Percentiles rank a stretch among this genome's conserved stretches.
These are phyloP conservation scores for Synergus gifuensis DNA, from an alignment of 2,888 invertebrate genomes.

Conservation along the genomic window DNA sequence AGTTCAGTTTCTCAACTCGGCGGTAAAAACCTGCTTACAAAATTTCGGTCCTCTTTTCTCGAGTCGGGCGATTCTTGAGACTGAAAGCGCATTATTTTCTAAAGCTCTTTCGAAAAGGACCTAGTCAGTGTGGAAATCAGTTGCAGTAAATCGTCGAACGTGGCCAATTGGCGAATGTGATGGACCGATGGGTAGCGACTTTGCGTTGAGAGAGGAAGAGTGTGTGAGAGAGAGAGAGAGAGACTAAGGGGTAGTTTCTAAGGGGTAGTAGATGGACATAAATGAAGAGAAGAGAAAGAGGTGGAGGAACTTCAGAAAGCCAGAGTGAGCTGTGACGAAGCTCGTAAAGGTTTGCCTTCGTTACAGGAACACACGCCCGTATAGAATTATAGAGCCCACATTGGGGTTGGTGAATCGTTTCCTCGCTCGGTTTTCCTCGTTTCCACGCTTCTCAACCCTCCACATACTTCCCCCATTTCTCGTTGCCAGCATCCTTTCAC, in stretches of 20 bases:
- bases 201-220: constrained; percentile 38
- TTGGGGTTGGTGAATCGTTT: constrained; percentile 51
- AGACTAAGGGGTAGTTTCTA: constrained; percentile 20
- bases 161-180: constrained; percentile 50
- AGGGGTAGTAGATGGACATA: constrained; percentile 32
- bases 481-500: constrained; percentile 15
- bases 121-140: constrained; percentile 9
- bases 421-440: constrained; percentile 33
- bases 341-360: constrained; percentile 37
- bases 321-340: constrained; percentile 24
- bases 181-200: constrained; percentile 48
- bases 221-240: neutral
- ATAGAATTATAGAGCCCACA: constrained; percentile 15
- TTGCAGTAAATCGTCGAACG: constrained; percentile 52
- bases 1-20: neutral
- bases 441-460: constrained; percentile 3
- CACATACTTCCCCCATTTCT: constrained; percentile 31
- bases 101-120: constrained; percentile 14
- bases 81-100: constrained; percentile 24
- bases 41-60: neutral
- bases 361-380: constrained; percentile 13
- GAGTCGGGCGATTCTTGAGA: neutral
- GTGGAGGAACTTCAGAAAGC: constrained; percentile 6
- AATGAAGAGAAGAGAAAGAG: constrained; percentile 44
- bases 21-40: neutral